Conservation (phyloP, 2,113 vertebrate species). For the Lamprotornis superbus region DNA sequence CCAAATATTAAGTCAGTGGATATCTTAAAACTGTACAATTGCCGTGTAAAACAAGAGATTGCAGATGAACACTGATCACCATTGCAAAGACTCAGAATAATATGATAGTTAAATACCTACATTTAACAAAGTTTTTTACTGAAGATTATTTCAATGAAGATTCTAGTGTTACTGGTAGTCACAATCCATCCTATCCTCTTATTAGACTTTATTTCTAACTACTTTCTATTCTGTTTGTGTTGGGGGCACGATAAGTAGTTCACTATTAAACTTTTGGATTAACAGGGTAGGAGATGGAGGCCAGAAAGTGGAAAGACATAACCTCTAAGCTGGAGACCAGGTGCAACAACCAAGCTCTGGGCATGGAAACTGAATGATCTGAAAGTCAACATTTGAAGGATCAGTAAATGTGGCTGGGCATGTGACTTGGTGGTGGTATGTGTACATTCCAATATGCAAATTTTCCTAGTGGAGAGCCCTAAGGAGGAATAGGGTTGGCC, state of each 20-base stretch:
- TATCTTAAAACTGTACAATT: not conserved
- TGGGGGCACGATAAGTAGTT: not conserved
- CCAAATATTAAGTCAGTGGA: not conserved
- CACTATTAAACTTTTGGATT: not conserved
- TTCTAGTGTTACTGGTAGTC: not conserved
- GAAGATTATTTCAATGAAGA: not conserved
- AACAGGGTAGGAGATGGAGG: not conserved
- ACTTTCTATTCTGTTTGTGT: not conserved
- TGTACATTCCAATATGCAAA: accelerated
- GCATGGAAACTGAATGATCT: not conserved
- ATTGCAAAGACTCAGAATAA: not conserved
- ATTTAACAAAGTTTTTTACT: not conserved
- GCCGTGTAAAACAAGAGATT: not conserved
- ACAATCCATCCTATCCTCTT: not conserved
- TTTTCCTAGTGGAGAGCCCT: not conserved
- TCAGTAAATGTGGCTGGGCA: not conserved
- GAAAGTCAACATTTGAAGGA: not conserved
- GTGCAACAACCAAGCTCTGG: not conserved
- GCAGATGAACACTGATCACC: not conserved
- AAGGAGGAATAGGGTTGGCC: not conserved
- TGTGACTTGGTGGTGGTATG: too few relatives aligned
- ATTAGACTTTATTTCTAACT: not conserved
- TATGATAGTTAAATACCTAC: not conserved
- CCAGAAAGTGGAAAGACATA: not conserved
- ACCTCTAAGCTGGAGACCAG: not conserved